Base-by-base conservation (phyloP, 2,888 invertebrate genomes). In the Drosophila putrida region DNA sequence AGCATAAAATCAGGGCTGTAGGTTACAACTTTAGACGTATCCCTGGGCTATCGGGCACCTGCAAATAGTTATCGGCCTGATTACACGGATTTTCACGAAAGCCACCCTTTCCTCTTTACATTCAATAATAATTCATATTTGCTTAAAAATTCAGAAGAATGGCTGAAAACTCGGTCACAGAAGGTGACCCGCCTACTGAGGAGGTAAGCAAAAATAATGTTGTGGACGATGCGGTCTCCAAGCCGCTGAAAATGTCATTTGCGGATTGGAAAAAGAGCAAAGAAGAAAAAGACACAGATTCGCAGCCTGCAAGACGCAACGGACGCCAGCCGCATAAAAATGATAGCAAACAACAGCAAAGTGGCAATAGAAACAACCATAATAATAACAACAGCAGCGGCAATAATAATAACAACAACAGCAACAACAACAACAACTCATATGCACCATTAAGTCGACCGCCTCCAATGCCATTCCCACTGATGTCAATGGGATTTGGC, bases 221-320 rank as follows among this genome's bases (percentile, higher is more conserved):
- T 10, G 54, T 28, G 35, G 63, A 54, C 38, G 65, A 64, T 15
- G 44, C 15, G 4, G 60, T 1, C 4, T n/a, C 61, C 0, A 73
- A 71, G 0, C 68, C 80, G 8, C 39, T 80, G 25, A 25, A 75
- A 67, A 80, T 89, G 71, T 81, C 90, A 0, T 89, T 88, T 54
- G 81, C 84, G 6, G 90, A 88, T 44, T 90, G 90, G 89, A 90
- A 90, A 43, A 82, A 77, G 50, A 71, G 75, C 47, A 89, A 84
- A 39, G 87, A 84, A 6, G 58, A 65, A 0, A 69, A 80, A 47
- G 61, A 62, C 36, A 51, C 27, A 6, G 63, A 6, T 15, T 39
- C 27, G 58, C 61, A 43, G 6, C 25, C 58, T n/a, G 38, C 36
- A 31, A 57, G 33, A 25, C 57, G 67, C 27, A 75, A 64, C 36